Evolutionary conservation across 2,113 vertebrate species (phyloP).

Genomic region (Anarhynchus alexandrinus): DNA sequence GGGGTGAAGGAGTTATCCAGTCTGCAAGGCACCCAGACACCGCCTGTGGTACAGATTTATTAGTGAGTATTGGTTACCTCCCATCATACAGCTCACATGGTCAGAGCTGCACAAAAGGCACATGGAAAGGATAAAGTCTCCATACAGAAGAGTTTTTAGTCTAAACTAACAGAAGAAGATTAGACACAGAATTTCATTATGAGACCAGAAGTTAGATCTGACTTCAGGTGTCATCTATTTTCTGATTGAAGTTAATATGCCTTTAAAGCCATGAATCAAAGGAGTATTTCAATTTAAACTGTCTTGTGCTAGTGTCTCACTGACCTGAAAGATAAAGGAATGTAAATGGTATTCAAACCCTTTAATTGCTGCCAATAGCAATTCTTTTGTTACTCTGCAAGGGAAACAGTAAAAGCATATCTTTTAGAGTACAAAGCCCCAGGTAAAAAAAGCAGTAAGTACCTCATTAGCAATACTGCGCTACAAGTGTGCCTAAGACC

Average conservation of each 20-base stretch:
- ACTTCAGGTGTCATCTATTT: constrained; percentile 5
- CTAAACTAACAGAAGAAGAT: not conserved
- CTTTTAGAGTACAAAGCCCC: constrained; percentile 14
- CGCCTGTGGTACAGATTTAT: not conserved
- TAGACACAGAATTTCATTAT: not conserved
- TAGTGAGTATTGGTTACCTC: not conserved
- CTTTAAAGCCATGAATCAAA: constrained; percentile 30
- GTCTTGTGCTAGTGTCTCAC: not conserved
- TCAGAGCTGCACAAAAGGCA: not conserved
- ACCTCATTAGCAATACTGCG: constrained; percentile 38
- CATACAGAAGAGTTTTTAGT: not conserved
- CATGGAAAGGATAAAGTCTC: not conserved
- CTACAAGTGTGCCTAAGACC: constrained; percentile 14
- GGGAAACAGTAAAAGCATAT: constrained; percentile 22
- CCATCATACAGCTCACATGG: not conserved
- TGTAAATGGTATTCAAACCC: constrained; percentile 50
- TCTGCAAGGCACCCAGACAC: not conserved
- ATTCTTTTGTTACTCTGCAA: constrained; percentile 37
- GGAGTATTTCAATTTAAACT: constrained; percentile 37
- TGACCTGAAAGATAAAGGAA: constrained; percentile 57
- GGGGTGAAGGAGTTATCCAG: not conserved
- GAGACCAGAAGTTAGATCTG: not conserved
- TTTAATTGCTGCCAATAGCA: constrained; percentile 58
- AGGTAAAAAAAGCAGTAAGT: constrained; percentile 15
- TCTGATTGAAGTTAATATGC: not conserved